Percentiles rank a stretch among this genome's conserved stretches.
phyloP scores from a whole-genome alignment of 2,888 invertebrate genomes.

The Metalampra italica region DNA sequence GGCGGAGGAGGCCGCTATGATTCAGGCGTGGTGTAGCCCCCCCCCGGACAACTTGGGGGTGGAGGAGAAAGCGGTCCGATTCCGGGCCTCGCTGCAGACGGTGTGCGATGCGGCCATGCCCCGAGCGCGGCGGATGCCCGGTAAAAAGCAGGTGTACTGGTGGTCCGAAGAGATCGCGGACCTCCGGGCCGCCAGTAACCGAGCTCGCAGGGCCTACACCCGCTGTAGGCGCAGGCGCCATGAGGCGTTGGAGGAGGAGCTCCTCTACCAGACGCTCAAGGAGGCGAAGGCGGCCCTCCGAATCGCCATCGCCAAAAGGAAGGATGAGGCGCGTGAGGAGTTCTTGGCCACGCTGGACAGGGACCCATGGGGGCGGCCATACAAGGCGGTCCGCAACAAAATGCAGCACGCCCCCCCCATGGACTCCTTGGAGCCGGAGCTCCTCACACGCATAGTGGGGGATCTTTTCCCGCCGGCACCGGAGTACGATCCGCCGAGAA shows the following conservation, averaged over 20 bases:
- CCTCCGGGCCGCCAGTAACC: slow-evolving; percentile 7
- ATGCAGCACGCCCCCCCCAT: slow-evolving; percentile 1
- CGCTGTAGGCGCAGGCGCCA: slow-evolving; percentile 3
- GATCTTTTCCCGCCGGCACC: not conserved
- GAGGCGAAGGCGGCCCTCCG: not conserved
- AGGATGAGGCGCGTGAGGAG: not conserved
- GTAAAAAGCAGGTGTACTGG: slow-evolving; percentile 12
- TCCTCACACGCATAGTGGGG: not conserved
- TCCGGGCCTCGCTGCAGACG: not conserved
- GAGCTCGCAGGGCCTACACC: slow-evolving; percentile 10
- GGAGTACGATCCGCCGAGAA: not conserved
- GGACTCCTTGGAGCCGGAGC: not conserved
- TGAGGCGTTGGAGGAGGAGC: not conserved
- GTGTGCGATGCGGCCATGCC: slow-evolving; percentile 13
- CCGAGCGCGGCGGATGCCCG: not conserved
- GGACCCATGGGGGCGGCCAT: not conserved
- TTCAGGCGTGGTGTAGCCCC: no score
- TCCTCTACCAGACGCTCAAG: not conserved
- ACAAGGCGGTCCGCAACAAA: slow-evolving; percentile 3
- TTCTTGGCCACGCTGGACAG: no score
- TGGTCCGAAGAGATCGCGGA: slow-evolving; percentile 10
- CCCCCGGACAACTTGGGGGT: not conserved
- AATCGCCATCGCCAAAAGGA: not conserved
- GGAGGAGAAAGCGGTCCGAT: not conserved
- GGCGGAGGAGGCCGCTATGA: no score